Evolutionary conservation across 2,113 vertebrate species (phyloP).

Genomic region (Deroptyus accipitrinus): DNA sequence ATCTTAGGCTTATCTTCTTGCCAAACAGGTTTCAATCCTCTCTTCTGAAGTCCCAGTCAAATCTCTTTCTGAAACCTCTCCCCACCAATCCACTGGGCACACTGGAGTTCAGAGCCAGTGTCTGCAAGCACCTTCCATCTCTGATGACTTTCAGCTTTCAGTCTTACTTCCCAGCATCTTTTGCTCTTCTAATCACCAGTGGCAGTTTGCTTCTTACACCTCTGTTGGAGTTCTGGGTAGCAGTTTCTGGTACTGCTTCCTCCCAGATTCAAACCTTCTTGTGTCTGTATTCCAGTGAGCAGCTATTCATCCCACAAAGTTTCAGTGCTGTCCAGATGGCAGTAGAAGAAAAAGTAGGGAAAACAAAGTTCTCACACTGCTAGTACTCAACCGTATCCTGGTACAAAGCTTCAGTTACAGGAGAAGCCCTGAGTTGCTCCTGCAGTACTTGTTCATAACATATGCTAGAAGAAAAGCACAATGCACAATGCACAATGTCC

Average conservation of each 20-base stretch:
- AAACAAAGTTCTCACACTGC: not conserved
- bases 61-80: not conserved
- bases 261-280: not conserved
- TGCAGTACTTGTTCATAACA: not conserved
- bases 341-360: not conserved
- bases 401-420: not conserved
- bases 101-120: not conserved
- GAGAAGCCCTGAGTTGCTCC: not conserved
- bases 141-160: accelerated
- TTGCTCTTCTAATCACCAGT: not conserved
- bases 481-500: not conserved
- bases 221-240: not conserved
- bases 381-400: not conserved
- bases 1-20: not conserved
- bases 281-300: not conserved
- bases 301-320: not conserved
- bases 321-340: not conserved
- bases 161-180: not conserved
- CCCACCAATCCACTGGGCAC: not conserved
- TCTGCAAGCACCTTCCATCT: not conserved
- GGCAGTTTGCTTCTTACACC: accelerated
- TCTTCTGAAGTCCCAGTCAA: not conserved
- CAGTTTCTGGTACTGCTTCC: not conserved
- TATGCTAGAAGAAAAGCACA: not conserved
- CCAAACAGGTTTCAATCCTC: not conserved